Percentiles rank a stretch among this genome's conserved stretches.
These are phyloP conservation scores for Drosophila sechellia DNA, from an alignment of 1,140 invertebrate species.

Conservation along the genomic window DNA sequence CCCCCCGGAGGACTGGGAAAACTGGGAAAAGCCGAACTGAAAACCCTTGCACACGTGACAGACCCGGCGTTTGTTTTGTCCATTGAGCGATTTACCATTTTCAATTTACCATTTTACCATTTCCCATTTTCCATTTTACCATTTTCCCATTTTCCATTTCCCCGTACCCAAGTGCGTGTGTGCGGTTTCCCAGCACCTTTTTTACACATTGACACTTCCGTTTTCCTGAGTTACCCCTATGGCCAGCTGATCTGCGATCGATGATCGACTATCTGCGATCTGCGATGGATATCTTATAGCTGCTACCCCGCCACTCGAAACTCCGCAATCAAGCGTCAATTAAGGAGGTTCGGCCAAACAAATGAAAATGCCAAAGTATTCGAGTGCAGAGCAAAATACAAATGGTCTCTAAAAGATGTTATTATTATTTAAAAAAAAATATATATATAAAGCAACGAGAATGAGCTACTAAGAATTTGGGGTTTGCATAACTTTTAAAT, in stretches of 20 bases:
- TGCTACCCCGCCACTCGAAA: slow-evolving; percentile 35
- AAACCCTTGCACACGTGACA: slow-evolving; percentile 76
- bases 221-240: slow-evolving; percentile 22
- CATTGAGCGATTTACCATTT: slow-evolving; percentile 39
- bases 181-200: slow-evolving; percentile 77
- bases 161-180: slow-evolving; percentile 9
- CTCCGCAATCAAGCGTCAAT: slow-evolving; percentile 77
- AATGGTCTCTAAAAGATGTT: not conserved
- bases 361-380: slow-evolving; percentile 9
- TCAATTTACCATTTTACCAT: slow-evolving; percentile 13
- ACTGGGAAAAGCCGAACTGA: not conserved
- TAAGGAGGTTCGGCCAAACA: slow-evolving; percentile 49
- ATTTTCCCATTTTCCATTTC: slow-evolving; percentile 23
- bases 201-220: slow-evolving; percentile 78
- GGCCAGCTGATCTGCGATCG: slow-evolving; percentile 24
- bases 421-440: not conserved
- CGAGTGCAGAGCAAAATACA: slow-evolving; percentile 7
- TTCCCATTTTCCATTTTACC: slow-evolving; percentile 1
- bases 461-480: no score
- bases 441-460: not conserved
- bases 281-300: slow-evolving; percentile 49
- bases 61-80: slow-evolving; percentile 51
- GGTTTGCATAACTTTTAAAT: no score
- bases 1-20: slow-evolving; percentile 50
- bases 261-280: slow-evolving; percentile 24